Evolutionary conservation across 37 sponge, comb jelly and placozoan genomes (phyloP), one percentile per base, ranked within the genome.

Genomic region (Ianthella basta): DNA sequence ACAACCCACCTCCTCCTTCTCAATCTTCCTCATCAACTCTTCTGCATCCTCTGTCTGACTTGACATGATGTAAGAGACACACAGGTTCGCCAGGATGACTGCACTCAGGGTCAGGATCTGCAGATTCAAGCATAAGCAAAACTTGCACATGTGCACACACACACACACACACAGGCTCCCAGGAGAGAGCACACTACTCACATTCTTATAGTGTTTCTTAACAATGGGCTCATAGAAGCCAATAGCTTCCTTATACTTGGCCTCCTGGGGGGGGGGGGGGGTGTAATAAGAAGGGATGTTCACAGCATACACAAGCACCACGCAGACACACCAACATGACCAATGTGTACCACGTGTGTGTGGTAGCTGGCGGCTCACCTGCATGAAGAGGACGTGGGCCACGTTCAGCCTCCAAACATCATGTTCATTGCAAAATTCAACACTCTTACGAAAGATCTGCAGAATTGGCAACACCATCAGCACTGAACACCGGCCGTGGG

Each of bases 31-130:
- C 99, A 98, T 98, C 29, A 98, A 67, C 56, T 98, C 97, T 74
- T 98, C 99, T 32, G 99, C 99, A 74, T 91, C 93, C 80, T 97
- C 97, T 54, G 93, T 96, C 85, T 98, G 95, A 54, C 97, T 89
- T 20, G 96, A 94, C 99, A 98, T 98, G 87, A 98, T 96, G 86
- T 98, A 96, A 59, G 93, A 87, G 39, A 98, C 99, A 89, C 99
- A 98, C 55, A 98, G 90, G 80, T 98, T 98, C n/a, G 96, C 96
- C 44, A 98, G 86, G 15, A 98, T 91, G n/a, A 94, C 91, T 25
- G 99, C 99, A 87, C 97, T 96, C 53, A 98, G 83, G 41, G 83
- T 84, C 21, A 98, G 88, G 15, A 98, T 73, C 96, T 95, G 80
- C 32, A 54, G 29, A 14, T 0, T 24, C 73, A 32, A 88, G 21